phyloP scores from a whole-genome alignment of 2,113 vertebrate species.

The Syngnathus floridae region DNA sequence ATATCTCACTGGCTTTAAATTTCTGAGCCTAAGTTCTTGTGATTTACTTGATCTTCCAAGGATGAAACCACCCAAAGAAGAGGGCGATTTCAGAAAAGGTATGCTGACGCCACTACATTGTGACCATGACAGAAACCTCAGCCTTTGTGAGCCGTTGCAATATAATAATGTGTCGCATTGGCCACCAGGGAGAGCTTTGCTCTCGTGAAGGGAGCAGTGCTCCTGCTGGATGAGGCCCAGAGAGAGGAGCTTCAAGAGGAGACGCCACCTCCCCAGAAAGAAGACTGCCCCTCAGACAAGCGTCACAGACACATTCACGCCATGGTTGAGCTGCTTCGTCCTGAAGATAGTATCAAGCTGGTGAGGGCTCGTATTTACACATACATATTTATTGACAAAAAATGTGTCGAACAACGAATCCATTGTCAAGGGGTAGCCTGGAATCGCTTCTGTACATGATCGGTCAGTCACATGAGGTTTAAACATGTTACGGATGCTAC shows the following conservation, averaged over 20 bases:
- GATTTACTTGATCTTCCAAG: conserved; percentile 57
- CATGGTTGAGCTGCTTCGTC: conserved; percentile 83
- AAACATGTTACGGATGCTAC: neutral
- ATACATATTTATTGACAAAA: neutral
- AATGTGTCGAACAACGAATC: neutral
- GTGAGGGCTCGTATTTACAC: conserved; percentile 59
- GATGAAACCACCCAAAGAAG: conserved; percentile 67
- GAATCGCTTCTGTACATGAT: neutral
- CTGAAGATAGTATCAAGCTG: conserved; percentile 84
- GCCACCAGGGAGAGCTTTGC: conserved; percentile 85
- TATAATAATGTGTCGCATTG: neutral
- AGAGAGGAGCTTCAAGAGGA: conserved; percentile 40
- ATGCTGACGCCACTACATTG: conserved; percentile 7
- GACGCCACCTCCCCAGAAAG: conserved; percentile 16
- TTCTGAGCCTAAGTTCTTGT: neutral
- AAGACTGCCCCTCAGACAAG: conserved; percentile 49
- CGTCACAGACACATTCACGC: conserved; percentile 76
- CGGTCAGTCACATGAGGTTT: neutral
- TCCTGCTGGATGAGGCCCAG: conserved; percentile 76
- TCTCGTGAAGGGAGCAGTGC: conserved; percentile 81
- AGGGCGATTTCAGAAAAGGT: conserved; percentile 83
- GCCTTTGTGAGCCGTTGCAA: too few relatives aligned
- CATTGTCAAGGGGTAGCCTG: neutral
- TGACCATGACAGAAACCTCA: neutral
- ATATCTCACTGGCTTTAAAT: neutral